Conservation (phyloP, 1,140 invertebrate genomes). For the Agrypnia vestita region DNA sequence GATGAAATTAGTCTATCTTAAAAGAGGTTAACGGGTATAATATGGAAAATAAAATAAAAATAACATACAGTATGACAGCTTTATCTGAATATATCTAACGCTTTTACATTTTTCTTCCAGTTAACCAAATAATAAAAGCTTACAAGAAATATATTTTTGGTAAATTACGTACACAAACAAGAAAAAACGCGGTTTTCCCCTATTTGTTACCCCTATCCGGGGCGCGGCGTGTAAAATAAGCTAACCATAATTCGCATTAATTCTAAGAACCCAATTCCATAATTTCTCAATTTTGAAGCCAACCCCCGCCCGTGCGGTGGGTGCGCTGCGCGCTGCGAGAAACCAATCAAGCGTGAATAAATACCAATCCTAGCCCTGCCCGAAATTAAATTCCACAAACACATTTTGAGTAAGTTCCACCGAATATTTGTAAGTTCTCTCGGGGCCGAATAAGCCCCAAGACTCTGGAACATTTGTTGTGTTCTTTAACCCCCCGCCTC, state of each 20-base stretch:
- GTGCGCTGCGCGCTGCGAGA: constrained; percentile 28
- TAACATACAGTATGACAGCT: no score
- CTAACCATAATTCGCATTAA: constrained; percentile 43
- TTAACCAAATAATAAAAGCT: constrained; percentile 28
- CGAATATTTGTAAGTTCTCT: constrained; percentile 57
- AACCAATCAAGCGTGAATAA: constrained; percentile 60
- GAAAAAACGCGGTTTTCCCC: constrained; percentile 23
- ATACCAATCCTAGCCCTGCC: constrained; percentile 58
- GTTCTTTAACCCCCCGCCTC: constrained; percentile 51
- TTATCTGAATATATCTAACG: no score
- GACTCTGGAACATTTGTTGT: constrained; percentile 58
- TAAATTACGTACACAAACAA: constrained; percentile 19
- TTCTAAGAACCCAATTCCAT: constrained; percentile 46
- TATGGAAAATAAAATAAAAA: no score
- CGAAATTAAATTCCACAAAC: constrained; percentile 61
- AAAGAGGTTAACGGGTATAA: no score
- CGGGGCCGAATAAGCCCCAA: constrained; percentile 52
- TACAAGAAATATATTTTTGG: constrained; percentile 14
- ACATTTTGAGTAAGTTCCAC: constrained; percentile 61
- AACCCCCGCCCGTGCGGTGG: constrained; percentile 35
- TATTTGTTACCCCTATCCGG: constrained; percentile 34
- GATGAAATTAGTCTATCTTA: no score
- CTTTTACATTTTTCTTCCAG: background rate
- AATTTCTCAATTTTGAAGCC: constrained; percentile 48
- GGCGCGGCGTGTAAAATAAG: constrained; percentile 35